Percentiles rank a stretch among this genome's conserved stretches.
phyloP scores from a whole-genome alignment of 2,113 vertebrate species.

The Triplophysa dalaica region DNA sequence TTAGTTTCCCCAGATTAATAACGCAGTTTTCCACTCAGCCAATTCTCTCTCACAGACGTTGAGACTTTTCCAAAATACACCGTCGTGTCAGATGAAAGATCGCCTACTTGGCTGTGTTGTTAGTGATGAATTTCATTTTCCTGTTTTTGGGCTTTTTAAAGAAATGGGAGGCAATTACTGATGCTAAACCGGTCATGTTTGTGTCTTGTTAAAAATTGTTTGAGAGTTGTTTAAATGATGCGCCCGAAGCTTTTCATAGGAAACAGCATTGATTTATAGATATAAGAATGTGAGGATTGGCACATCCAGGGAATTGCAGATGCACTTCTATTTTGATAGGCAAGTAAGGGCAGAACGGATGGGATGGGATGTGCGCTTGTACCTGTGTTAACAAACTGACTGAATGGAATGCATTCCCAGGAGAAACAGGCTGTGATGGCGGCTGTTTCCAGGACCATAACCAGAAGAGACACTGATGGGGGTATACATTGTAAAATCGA shows the following conservation, averaged over 20 bases:
- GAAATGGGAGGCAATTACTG: constrained; percentile 53
- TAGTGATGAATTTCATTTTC: constrained; percentile 63
- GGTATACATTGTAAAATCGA: no score
- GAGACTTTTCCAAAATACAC: constrained; percentile 71
- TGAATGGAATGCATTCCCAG: constrained; percentile 56
- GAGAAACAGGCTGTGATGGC: neutral
- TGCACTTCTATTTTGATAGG: constrained; percentile 18
- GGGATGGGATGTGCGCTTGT: constrained; percentile 30
- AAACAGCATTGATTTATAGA: neutral
- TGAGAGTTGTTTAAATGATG: neutral
- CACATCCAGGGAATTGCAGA: neutral
- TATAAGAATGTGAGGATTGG: constrained; percentile 10
- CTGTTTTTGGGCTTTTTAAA: constrained; percentile 47
- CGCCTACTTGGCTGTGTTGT: constrained; percentile 59
- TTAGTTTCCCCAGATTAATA: constrained; percentile 60
- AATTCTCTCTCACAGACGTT: constrained; percentile 61
- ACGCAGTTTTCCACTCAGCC: constrained; percentile 61
- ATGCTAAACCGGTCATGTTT: neutral
- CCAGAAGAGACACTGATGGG: no score
- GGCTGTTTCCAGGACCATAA: no score
- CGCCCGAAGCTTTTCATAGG: neutral
- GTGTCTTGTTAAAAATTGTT: neutral
- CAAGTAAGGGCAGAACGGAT: constrained; percentile 25
- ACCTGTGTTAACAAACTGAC: constrained; percentile 42
- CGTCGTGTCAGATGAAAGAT: constrained; percentile 55